Evolutionary conservation across 2,888 invertebrate species (phyloP).

Genomic region (Stictocephala bisonia): DNA sequence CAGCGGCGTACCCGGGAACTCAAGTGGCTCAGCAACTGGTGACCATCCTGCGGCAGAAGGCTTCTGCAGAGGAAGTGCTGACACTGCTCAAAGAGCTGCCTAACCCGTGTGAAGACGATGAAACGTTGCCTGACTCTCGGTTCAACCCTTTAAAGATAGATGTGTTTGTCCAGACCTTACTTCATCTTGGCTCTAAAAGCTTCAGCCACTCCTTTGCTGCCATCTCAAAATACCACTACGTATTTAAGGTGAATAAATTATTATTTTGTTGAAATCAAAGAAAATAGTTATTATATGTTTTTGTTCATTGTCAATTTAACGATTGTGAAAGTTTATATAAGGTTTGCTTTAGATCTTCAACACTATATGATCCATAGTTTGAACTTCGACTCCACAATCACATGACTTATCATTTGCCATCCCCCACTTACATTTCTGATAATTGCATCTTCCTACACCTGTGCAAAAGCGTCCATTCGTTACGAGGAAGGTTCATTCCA

Average conservation of each 20-base stretch:
- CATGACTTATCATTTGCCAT: too few relatives aligned
- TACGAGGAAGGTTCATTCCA: too few relatives aligned
- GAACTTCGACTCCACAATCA: too few relatives aligned
- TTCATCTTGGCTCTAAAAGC: conserved; percentile 95
- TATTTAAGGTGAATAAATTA: conserved; percentile 93
- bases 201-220: conserved; percentile 99
- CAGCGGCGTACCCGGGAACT: conserved; percentile 76
- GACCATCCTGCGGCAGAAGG: conserved; percentile 88
- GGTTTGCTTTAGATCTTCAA: too few relatives aligned
- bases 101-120: conserved; percentile 73
- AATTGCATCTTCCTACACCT: too few relatives aligned
- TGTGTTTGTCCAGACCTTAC: conserved; percentile 94
- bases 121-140: conserved; percentile 71
- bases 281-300: too few relatives aligned
- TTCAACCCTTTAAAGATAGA: conserved; percentile 96
- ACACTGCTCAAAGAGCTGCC: conserved; percentile 89
- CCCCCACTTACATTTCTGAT: too few relatives aligned
- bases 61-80: conserved; percentile 89
- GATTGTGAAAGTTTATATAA: too few relatives aligned
- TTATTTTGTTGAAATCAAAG: too few relatives aligned
- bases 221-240: conserved; percentile 95
- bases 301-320: too few relatives aligned
- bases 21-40: conserved; percentile 88
- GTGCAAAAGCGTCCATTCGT: too few relatives aligned
- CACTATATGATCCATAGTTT: too few relatives aligned